Percentiles rank a stretch among this genome's conserved stretches.
phyloP scores from a whole-genome alignment of 2,797 vertebrate genomes.

The Cossypha polioptera region DNA sequence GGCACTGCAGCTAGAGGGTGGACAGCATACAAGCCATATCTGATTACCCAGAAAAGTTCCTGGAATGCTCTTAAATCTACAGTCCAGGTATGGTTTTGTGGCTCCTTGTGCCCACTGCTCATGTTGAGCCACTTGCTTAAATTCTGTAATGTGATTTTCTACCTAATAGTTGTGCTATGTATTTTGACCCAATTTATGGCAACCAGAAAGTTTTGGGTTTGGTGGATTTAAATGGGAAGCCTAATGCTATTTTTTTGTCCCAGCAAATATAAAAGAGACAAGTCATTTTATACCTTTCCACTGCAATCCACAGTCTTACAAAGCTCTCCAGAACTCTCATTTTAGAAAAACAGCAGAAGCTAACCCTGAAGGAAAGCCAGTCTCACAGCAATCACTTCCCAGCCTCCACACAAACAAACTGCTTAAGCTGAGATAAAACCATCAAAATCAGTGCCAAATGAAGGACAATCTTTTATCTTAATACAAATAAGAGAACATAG shows the following conservation, averaged over 20 bases:
- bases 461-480: constrained; percentile 73
- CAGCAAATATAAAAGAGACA: neutral
- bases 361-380: constrained; percentile 25
- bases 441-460: constrained; percentile 65
- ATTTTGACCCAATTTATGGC: neutral
- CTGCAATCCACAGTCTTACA: neutral
- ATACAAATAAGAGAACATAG: constrained; percentile 59
- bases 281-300: neutral
- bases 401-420: constrained; percentile 60
- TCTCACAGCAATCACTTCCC: constrained; percentile 54
- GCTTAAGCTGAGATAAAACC: constrained; percentile 64
- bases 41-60: neutral
- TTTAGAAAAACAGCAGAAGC: constrained; percentile 49
- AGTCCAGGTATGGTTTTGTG: neutral
- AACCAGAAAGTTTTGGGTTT: neutral
- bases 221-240: neutral
- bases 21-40: neutral
- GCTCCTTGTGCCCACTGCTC: neutral
- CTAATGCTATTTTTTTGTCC: neutral
- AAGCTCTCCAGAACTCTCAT: neutral
- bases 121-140: neutral
- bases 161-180: neutral
- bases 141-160: neutral
- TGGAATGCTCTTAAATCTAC: neutral
- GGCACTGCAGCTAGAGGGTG: neutral